Conservation (phyloP, 2,113 vertebrate species). For the Protobothrops mucrosquamatus region DNA sequence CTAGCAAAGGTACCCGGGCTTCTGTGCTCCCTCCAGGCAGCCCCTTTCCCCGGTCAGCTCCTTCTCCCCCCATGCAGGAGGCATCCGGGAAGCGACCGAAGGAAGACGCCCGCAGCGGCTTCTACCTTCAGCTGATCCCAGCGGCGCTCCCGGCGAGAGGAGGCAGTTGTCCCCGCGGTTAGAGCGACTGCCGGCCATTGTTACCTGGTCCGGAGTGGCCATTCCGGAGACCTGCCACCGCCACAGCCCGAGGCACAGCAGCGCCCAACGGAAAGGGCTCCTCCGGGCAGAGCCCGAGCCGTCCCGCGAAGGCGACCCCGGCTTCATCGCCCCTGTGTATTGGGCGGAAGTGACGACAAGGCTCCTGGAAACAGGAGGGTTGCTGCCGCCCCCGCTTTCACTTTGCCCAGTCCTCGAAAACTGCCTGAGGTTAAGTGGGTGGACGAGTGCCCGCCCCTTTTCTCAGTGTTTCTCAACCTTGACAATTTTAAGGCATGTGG, state of each 20-base stretch:
- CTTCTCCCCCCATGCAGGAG: neutral
- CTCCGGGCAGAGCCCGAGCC: neutral
- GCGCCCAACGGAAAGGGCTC: too few species aligned
- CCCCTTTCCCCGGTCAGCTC: neutral
- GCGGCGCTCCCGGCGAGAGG: neutral
- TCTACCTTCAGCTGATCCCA: neutral
- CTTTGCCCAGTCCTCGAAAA: too few species aligned
- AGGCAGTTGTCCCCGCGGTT: neutral
- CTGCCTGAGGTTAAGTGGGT: neutral
- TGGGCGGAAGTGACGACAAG: neutral
- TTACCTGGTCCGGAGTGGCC: constrained; percentile 14
- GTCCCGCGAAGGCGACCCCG: neutral
- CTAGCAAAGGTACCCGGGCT: neutral
- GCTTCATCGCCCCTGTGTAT: neutral
- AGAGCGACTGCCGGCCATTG: neutral
- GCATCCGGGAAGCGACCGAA: neutral
- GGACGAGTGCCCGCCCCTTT: neutral
- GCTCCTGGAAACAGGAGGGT: accelerated
- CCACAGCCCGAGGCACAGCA: neutral
- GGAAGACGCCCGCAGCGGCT: neutral
- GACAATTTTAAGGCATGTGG: too few species aligned
- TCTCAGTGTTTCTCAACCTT: too few species aligned
- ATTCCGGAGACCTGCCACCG: neutral
- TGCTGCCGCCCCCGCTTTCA: too few species aligned
- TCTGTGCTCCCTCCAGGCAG: neutral